Conservation (phyloP, 2,113 vertebrate species). For the Piaya cayana region DNA sequence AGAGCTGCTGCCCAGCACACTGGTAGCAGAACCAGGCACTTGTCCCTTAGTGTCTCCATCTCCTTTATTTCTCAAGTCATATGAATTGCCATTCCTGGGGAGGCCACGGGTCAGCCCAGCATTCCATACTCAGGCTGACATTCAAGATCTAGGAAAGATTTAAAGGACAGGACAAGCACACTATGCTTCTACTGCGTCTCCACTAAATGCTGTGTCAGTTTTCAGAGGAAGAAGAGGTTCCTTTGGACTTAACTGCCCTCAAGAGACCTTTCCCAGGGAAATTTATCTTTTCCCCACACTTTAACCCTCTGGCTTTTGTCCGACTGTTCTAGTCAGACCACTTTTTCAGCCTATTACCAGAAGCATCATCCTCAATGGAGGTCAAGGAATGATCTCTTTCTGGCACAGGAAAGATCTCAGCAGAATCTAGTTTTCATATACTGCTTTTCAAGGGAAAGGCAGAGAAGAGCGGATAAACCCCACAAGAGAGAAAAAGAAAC, state of each 20-base stretch:
- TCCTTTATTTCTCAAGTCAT: background rate
- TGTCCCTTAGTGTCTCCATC: background rate
- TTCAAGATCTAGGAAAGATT: background rate
- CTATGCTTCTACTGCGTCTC: background rate
- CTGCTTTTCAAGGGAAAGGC: background rate
- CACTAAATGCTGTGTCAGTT: background rate
- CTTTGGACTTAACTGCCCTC: background rate
- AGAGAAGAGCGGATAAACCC: background rate
- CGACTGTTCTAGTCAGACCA: background rate
- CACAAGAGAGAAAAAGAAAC: background rate
- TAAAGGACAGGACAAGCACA: background rate
- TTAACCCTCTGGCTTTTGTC: background rate
- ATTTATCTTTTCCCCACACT: background rate
- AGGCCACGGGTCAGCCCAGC: background rate
- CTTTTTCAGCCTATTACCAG: background rate
- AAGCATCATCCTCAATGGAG: fast-evolving
- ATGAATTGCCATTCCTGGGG: fast-evolving
- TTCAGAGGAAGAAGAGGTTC: background rate
- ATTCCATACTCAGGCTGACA: background rate
- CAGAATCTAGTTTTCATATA: background rate
- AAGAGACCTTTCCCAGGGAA: background rate
- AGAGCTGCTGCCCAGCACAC: background rate
- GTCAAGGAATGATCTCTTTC: background rate
- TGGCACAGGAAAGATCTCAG: background rate
- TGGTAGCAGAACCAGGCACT: background rate